Evolutionary conservation across 2,797 vertebrate species (phyloP).

Genomic region (Arctocebus calabarensis): DNA sequence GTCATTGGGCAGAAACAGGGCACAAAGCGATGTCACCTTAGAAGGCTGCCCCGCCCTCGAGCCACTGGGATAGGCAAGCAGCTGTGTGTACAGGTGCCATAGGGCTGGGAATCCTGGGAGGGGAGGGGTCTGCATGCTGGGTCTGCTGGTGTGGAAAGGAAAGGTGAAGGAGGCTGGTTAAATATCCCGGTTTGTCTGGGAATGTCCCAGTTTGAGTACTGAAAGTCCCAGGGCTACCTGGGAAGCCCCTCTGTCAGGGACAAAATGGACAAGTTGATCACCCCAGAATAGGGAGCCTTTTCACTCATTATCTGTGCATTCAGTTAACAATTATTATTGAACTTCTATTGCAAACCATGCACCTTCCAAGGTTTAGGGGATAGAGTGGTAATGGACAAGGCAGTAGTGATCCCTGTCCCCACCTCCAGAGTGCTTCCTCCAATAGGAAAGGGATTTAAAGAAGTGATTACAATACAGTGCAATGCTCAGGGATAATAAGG

Average conservation of each 20-base stretch:
- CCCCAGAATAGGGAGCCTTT: conserved; percentile 12
- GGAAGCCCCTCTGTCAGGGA: background rate
- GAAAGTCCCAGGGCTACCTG: background rate
- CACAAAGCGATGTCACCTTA: background rate
- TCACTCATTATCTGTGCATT: background rate
- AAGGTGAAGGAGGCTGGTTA: background rate
- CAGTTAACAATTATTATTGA: background rate
- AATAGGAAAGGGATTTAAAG: conserved; percentile 34
- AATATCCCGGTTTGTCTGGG: background rate
- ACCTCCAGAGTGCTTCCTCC: background rate
- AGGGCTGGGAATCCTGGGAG: background rate
- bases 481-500: background rate
- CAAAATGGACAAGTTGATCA: background rate
- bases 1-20: background rate
- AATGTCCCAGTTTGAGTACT: background rate
- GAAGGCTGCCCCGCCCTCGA: background rate
- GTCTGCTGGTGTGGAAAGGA: background rate
- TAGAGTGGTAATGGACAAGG: background rate
- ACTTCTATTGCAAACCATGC: background rate
- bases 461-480: background rate
- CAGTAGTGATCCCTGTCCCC: background rate
- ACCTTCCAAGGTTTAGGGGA: background rate
- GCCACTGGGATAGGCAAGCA: background rate
- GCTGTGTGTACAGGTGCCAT: background rate
- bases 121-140: background rate